These are phyloP conservation scores for Antheraea pernyi DNA, from an alignment of 1,140 invertebrate genomes.

Conservation along the genomic window DNA sequence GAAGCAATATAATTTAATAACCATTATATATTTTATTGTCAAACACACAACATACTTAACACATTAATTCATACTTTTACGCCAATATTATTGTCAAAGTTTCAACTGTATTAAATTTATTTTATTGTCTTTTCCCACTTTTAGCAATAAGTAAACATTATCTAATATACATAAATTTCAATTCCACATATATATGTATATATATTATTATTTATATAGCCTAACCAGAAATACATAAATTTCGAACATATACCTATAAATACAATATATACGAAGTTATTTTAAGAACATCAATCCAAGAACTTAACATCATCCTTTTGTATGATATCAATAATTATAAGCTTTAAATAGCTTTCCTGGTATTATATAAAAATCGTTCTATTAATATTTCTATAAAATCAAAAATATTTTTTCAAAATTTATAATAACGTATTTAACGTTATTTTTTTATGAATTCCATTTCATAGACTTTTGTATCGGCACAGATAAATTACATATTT, in stretches of 20 bases:
- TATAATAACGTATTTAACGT: no score
- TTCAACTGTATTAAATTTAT: not conserved
- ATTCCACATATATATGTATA: not conserved
- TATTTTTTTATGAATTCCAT: no score
- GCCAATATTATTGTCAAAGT: slow-evolving; percentile 11
- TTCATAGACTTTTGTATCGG: no score
- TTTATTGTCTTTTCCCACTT: not conserved
- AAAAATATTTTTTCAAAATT: no score
- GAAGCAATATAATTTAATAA: slow-evolving; percentile 17
- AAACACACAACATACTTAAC: slow-evolving; percentile 6
- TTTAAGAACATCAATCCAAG: no score
- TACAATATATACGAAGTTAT: not conserved
- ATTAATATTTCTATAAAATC: no score
- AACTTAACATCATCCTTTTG: not conserved
- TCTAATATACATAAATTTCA: not conserved
- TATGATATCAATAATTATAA: not conserved
- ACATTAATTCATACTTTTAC: slow-evolving; percentile 3
- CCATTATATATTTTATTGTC: slow-evolving; percentile 28
- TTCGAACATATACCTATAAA: not conserved
- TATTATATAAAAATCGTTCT: no score
- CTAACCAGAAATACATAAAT: not conserved
- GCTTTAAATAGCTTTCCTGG: not conserved
- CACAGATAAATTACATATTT: no score
- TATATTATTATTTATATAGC: not conserved
- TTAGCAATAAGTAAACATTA: not conserved